These are phyloP conservation scores for Spinus olivaceus DNA, from an alignment of 2,797 vertebrate species.

Conservation along the genomic window DNA sequence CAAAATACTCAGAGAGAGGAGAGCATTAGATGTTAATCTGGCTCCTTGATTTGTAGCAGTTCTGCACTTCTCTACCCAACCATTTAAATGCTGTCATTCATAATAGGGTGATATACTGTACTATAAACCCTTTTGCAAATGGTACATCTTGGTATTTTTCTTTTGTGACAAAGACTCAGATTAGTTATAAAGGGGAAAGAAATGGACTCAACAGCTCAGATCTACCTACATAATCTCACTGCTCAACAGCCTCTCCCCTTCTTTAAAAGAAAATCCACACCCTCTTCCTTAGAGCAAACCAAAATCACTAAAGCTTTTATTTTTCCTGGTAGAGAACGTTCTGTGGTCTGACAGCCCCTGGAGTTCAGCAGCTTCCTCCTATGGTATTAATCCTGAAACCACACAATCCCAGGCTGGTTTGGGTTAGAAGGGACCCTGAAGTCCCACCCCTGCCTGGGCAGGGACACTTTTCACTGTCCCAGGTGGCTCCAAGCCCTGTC, in stretches of 20 bases:
- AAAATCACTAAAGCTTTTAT: neutral
- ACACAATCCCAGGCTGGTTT: neutral
- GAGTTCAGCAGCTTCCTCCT: neutral
- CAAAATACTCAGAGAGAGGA: neutral
- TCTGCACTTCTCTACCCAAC: constrained; percentile 64
- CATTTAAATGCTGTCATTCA: constrained; percentile 68
- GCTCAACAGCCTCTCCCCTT: neutral
- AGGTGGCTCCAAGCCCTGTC: neutral
- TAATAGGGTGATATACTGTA: constrained; percentile 68
- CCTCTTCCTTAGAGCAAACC: neutral
- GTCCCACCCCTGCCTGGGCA: neutral
- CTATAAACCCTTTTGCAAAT: constrained; percentile 58
- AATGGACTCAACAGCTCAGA: neutral
- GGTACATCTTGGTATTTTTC: constrained; percentile 46
- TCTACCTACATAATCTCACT: neutral
- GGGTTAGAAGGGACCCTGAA: neutral
- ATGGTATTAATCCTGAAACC: neutral
- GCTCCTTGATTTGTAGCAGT: constrained; percentile 56
- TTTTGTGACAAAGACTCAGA: constrained; percentile 47
- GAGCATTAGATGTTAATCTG: constrained; percentile 31
- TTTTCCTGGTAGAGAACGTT: neutral
- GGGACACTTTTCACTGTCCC: neutral
- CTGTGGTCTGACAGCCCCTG: rapidly evolving
- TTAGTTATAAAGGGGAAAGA: neutral
- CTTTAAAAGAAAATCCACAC: neutral